Evolutionary conservation across 1,140 invertebrate genomes (phyloP).

Genomic region (Calliopsis andreniformis): DNA sequence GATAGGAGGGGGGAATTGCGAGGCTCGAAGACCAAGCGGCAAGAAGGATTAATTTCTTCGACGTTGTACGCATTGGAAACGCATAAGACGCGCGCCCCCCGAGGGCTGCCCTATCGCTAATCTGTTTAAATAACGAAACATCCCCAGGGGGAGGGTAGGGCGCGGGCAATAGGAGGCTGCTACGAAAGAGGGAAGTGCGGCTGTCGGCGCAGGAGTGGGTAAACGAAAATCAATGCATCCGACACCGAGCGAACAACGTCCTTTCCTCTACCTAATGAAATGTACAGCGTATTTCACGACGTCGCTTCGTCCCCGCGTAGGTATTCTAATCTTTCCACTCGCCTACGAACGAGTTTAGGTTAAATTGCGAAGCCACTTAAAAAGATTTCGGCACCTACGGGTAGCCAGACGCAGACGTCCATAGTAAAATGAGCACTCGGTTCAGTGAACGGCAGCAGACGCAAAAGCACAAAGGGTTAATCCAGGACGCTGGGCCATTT

Average conservation of each 20-base stretch:
- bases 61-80: constrained; percentile 73
- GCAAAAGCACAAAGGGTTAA: constrained; percentile 25
- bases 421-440: not conserved
- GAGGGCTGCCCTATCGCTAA: constrained; percentile 74
- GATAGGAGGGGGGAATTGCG: not conserved
- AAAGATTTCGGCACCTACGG: too few species aligned
- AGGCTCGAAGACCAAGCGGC: constrained; percentile 29
- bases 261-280: constrained; percentile 63
- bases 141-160: constrained; percentile 61
- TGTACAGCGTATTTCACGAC: constrained; percentile 43
- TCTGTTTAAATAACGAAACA: constrained; percentile 81
- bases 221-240: constrained; percentile 79
- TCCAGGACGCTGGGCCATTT: too few species aligned
- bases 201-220: constrained; percentile 57
- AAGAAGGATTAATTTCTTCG: constrained; percentile 72
- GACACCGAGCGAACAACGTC: constrained; percentile 56
- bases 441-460: constrained; percentile 16
- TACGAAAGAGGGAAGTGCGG: constrained; percentile 15
- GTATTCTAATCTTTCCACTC: too few species aligned
- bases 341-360: too few species aligned
- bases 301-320: too few species aligned
- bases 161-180: constrained; percentile 40
- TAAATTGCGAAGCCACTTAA: too few species aligned
- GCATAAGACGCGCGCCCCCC: constrained; percentile 75
- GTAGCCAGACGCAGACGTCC: too few species aligned